A percentile compares a stretch with the other conserved stretches of the same genome.
Evolutionary conservation across 2,113 vertebrate species (phyloP).

Genomic region (Fukomys damarensis): DNA sequence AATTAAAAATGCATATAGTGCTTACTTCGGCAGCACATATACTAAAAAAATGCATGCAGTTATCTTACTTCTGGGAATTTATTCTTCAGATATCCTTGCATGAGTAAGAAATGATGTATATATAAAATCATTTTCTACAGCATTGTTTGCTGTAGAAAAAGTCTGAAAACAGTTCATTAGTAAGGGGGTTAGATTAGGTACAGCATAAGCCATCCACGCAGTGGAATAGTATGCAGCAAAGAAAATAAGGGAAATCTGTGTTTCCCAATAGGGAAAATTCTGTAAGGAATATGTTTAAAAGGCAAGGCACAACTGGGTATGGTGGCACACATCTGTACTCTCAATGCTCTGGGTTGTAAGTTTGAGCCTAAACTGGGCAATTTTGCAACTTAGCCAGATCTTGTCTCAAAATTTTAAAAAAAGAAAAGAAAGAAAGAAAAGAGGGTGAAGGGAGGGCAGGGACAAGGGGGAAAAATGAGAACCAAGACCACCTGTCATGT

Average conservation of each 20-base stretch:
- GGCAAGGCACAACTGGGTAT: background rate
- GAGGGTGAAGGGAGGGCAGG: no score
- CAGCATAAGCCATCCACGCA: background rate
- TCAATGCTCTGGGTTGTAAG: background rate
- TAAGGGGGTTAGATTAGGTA: background rate
- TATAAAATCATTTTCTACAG: background rate
- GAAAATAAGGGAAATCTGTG: background rate
- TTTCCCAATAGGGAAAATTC: background rate
- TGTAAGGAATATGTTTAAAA: background rate
- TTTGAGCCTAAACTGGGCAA: background rate
- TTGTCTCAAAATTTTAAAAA: background rate
- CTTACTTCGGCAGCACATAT: no score
- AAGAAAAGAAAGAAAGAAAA: background rate
- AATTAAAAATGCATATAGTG: conserved; percentile 16
- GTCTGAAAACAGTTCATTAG: background rate
- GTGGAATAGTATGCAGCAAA: background rate
- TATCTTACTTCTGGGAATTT: conserved; percentile 12
- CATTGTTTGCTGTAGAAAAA: background rate
- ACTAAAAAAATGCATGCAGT: background rate
- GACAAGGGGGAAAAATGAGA: no score
- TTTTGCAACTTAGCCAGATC: background rate
- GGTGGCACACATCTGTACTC: background rate
- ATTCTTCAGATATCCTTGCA: background rate
- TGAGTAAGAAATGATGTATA: background rate
- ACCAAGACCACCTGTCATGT: no score